Evolutionary conservation across 92 coral and sea anemone genomes (phyloP), one percentile per base, ranked within the genome.

Genomic region (Porites rus): DNA sequence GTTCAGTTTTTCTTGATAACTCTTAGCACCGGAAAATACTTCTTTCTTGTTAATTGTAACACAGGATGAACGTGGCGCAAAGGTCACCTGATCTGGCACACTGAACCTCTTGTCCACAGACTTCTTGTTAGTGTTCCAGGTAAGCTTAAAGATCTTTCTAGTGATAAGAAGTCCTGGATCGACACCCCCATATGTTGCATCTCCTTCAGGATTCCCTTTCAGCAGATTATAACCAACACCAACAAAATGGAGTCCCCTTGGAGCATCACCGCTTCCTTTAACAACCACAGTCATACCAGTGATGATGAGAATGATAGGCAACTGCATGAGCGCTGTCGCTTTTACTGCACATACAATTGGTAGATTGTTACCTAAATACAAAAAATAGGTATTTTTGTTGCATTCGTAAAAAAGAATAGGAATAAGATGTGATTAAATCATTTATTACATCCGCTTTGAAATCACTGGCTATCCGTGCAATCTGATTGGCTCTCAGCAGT

Each of bases 151-250:
- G 1, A 90, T 68, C 51, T 87, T 90, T 31, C 88, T 74, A 12
- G 93, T 87, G 53, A 77, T 65, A 20, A 90, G 82, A 18, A 90
- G 84, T 4, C 93, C 93, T 6, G 93, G 91, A 24, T 90, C 93
- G 18, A 90, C 56, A 66, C 93, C 93, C n/a, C 93, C 93, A 59
- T 87, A 76, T 60, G 88, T 66, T 54, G 76, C n/a, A 72, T 87
- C 84, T 14, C 91, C 93, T 51, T 90, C 93, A 7, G 93, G 93
- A 76, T 90, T 90, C 22, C 93, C 93, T 51, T 75, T 76, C 2
- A 90, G 80, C 8, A 90, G 81, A 70, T 90, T 86, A 84, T 90
- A 90, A 3, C 93, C 93, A 24, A 87, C 91, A 5, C 93, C 93
- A 0, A 90, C 59, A 65, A 87, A 90, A 22, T 81, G 85, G 31